Percentiles rank a stretch among this genome's conserved stretches.
phyloP scores from a whole-genome alignment of 2,113 vertebrate genomes.

The Tretioscincus oriximinensis region DNA sequence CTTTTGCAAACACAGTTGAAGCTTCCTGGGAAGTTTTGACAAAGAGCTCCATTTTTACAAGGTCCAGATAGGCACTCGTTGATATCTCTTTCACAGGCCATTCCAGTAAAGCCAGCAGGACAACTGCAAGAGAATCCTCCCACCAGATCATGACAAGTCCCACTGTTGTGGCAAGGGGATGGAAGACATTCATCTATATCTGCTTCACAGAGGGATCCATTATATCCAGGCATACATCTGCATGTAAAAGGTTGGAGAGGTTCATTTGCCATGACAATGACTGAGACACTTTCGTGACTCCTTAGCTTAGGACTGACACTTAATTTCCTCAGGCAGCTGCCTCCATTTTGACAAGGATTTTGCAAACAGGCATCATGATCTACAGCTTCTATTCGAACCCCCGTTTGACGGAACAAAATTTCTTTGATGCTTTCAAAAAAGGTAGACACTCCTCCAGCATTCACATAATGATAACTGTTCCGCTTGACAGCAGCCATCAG shows the following conservation, averaged over 20 bases:
- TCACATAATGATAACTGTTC: slow-evolving; percentile 85
- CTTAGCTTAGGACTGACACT: slow-evolving; percentile 76
- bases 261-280: slow-evolving; percentile 86
- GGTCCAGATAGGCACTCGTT: slow-evolving; percentile 94
- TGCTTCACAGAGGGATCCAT: slow-evolving; percentile 82
- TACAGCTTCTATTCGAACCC: slow-evolving; percentile 88
- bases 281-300: slow-evolving; percentile 84
- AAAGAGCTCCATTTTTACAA: slow-evolving; percentile 89
- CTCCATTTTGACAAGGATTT: slow-evolving; percentile 91
- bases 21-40: slow-evolving; percentile 94
- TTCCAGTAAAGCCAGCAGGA: slow-evolving; percentile 88
- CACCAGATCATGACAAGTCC: slow-evolving; percentile 93
- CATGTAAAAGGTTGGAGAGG: slow-evolving; percentile 88
- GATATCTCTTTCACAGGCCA: slow-evolving; percentile 94
- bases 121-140: slow-evolving; percentile 96
- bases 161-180: slow-evolving; percentile 91
- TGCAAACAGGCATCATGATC: slow-evolving; percentile 90
- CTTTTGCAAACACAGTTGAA: slow-evolving; percentile 94
- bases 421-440: slow-evolving; percentile 98
- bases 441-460: slow-evolving; percentile 89
- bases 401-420: slow-evolving; percentile 86
- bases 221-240: slow-evolving; percentile 87
- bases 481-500: slow-evolving; percentile 88
- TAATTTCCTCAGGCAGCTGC: slow-evolving; percentile 86
- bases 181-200: slow-evolving; percentile 94